A percentile compares a stretch with the other conserved stretches of the same genome.
Evolutionary conservation across 2,797 vertebrate species (phyloP).

Genomic region (Diceros bicornis): DNA sequence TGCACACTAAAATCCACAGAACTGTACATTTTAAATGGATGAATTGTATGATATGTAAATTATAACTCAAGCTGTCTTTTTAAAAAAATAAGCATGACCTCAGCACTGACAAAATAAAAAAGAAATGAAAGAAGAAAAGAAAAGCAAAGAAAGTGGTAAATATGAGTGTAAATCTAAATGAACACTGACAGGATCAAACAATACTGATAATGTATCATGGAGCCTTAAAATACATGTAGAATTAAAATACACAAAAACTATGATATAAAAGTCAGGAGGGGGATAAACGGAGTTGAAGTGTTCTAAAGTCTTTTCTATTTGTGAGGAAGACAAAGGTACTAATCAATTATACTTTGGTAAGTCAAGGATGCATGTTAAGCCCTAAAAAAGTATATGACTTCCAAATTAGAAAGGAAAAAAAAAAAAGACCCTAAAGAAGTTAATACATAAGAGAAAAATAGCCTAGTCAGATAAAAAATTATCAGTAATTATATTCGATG

Average conservation of each 20-base stretch:
- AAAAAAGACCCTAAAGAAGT: not conserved
- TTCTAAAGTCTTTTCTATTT: not conserved
- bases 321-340: not conserved
- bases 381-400: not conserved
- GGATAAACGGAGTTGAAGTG: not conserved
- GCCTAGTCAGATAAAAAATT: not conserved
- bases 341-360: not conserved
- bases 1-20: not conserved
- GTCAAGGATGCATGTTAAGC: not conserved
- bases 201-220: not conserved
- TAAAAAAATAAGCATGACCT: not conserved
- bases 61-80: not conserved
- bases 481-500: not conserved
- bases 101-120: not conserved
- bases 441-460: not conserved
- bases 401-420: slow-evolving; percentile 4
- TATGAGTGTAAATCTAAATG: not conserved
- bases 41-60: not conserved
- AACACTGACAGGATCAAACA: not conserved
- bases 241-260: not conserved
- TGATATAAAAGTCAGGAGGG: not conserved
- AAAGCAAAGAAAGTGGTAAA: not conserved
- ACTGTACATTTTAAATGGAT: not conserved
- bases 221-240: not conserved
- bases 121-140: not conserved